Evolutionary conservation across 1,140 invertebrate genomes (phyloP).

Genomic region (Drosophila kohkoa): DNA sequence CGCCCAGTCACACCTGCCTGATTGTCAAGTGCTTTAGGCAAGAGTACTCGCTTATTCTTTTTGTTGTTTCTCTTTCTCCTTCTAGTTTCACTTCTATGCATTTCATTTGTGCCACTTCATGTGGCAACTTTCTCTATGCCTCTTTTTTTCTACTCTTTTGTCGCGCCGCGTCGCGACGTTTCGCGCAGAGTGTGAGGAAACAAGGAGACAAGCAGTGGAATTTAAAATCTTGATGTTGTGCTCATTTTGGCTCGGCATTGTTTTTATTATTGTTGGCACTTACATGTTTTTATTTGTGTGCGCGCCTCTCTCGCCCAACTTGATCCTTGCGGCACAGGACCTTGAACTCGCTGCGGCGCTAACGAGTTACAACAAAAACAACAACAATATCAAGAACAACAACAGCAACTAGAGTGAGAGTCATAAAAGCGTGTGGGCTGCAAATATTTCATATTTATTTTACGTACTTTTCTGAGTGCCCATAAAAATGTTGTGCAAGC

Average conservation of each 20-base stretch:
- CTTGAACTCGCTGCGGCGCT: constrained; percentile 54
- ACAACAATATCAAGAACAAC: constrained; percentile 3
- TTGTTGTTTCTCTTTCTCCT: constrained; percentile 1
- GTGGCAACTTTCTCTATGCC: constrained; percentile 23
- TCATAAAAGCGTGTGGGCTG: constrained; percentile 26
- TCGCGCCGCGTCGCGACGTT: constrained; percentile 1
- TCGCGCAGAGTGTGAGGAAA: background rate
- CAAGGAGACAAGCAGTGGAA: background rate
- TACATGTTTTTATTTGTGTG: constrained; percentile 53
- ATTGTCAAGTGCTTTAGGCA: constrained; percentile 21
- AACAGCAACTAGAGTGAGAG: constrained; percentile 7
- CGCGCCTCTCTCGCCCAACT: constrained; percentile 34
- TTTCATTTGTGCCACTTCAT: constrained; percentile 40
- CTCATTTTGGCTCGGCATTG: constrained; percentile 62
- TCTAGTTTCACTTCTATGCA: constrained; percentile 37
- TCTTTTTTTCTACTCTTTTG: background rate
- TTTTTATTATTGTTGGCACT: constrained; percentile 72
- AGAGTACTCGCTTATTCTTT: constrained; percentile 25
- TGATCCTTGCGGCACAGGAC: constrained; percentile 56
- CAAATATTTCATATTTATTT: constrained; percentile 65
- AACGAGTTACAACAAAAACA: constrained; percentile 50
- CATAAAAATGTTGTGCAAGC: constrained; percentile 22
- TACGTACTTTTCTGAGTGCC: constrained; percentile 46
- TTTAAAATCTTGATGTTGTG: constrained; percentile 64
- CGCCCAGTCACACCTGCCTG: constrained; percentile 20